Base-by-base conservation (phyloP, 1,140 invertebrate species). In the Acromyrmex charruanus region DNA sequence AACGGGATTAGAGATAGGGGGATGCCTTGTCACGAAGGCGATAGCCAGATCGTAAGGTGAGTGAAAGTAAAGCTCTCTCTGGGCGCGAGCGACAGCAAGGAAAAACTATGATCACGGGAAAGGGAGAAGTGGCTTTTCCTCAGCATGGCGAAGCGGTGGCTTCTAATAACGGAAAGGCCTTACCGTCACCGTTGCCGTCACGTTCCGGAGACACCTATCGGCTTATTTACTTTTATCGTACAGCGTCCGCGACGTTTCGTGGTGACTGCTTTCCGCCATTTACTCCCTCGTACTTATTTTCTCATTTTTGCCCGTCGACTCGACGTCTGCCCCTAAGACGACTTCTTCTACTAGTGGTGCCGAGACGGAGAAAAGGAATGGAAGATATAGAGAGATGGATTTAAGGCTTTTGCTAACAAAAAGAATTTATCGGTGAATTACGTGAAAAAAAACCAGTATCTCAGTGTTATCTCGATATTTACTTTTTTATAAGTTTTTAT, bases 201-300 rank as follows among this genome's bases (percentile, higher is more conserved):
- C 80, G 39, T 84, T 14, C 44, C 55, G 35, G 68, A 82, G 80
- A 82, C 68, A 82, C 35, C 68, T 44, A 75, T 28, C 69, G 80
- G 55, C 80, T 84, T 84, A 84, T 84, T 84, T 84, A 61, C 80
- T 84, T 84, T 84, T 75, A 84, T 84, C 80, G 71, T 63, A 84
- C 58, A 84, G 59, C 80, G 69, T 61, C 80, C 80, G 69, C 80
- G 80, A 75, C 58, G 55, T 84, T 84, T 55, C 58, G 55, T 84
- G 55, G 69, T 68, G 80, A 84, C 80, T 84, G 69, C 71, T 84
- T 61, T 25, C 69, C 28, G 39, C 80, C 69, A 84, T 84, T 84
- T 84, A 84, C 80, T 84, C 49, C 49, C 49, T 61, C 44, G 35
- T 75, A 61, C 80, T 84, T 84, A 84, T 75, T 84, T 84, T 75